Evolutionary conservation across 37 sponge, comb jelly and placozoan genomes (phyloP).

Genomic region (Eunapius fragilis): DNA sequence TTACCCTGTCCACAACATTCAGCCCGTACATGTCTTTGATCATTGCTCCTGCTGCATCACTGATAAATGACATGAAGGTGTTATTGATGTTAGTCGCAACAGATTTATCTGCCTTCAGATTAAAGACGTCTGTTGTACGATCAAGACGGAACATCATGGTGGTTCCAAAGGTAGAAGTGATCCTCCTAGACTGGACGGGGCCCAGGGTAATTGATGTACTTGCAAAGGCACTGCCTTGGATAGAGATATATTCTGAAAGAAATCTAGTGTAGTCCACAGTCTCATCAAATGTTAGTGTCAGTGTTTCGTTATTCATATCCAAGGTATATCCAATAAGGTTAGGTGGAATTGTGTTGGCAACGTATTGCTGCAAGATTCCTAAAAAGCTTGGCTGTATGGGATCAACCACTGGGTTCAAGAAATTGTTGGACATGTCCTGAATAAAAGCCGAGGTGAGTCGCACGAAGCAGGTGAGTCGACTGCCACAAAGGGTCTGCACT

Average conservation of each 20-base stretch:
- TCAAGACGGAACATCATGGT: slow-evolving; percentile 48
- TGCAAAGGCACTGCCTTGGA: slow-evolving; percentile 55
- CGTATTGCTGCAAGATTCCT: not conserved
- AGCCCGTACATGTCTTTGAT: slow-evolving; percentile 55
- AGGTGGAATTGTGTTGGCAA: slow-evolving; percentile 64
- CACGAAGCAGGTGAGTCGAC: slow-evolving; percentile 55
- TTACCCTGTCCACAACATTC: slow-evolving; percentile 42
- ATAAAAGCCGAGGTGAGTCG: slow-evolving; percentile 36
- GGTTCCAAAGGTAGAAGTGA: slow-evolving; percentile 51
- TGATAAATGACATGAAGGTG: slow-evolving; percentile 62
- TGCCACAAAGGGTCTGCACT: slow-evolving; percentile 48
- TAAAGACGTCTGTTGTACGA: slow-evolving; percentile 44
- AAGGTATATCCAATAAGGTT: slow-evolving; percentile 64
- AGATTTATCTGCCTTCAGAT: slow-evolving; percentile 47
- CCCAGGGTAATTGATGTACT: slow-evolving; percentile 18
- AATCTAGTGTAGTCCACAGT: slow-evolving; percentile 71
- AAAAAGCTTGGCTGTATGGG: slow-evolving; percentile 4
- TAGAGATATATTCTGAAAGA: slow-evolving; percentile 63
- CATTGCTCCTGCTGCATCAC: slow-evolving; percentile 1
- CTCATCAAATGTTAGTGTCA: slow-evolving; percentile 87
- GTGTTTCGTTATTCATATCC: slow-evolving; percentile 61
- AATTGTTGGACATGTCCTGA: slow-evolving; percentile 67
- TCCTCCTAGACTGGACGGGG: slow-evolving; percentile 17
- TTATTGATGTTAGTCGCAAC: slow-evolving; percentile 70
- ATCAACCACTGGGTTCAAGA: slow-evolving; percentile 23